These are phyloP conservation scores for Anarsia innoxiella DNA, from an alignment of 2,888 invertebrate species.

Conservation along the genomic window DNA sequence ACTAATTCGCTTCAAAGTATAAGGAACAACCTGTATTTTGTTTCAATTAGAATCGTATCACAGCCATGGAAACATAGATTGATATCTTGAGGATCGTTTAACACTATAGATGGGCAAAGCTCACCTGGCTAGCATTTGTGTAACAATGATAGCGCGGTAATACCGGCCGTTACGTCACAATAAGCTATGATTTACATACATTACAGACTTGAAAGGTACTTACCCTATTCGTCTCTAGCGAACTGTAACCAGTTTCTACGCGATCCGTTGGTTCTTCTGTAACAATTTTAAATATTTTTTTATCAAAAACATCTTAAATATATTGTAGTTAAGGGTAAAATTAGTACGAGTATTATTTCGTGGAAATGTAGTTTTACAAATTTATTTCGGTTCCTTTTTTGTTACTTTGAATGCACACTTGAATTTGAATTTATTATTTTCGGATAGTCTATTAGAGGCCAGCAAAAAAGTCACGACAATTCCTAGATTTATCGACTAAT, in stretches of 20 bases:
- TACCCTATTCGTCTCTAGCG: too few relatives aligned
- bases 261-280: constrained; percentile 55
- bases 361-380: too few relatives aligned
- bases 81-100: neutral
- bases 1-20: too few relatives aligned
- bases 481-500: neutral
- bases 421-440: too few relatives aligned
- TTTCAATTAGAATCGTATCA: constrained; percentile 2
- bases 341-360: too few relatives aligned
- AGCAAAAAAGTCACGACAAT: constrained; percentile 2
- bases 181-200: constrained; percentile 1
- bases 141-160: neutral
- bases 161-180: neutral
- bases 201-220: neutral
- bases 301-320: too few relatives aligned
- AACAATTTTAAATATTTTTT: too few relatives aligned
- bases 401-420: too few relatives aligned
- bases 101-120: neutral
- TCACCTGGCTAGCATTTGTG: neutral
- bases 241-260: constrained; percentile 30
- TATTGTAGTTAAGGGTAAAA: too few relatives aligned
- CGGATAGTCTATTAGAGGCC: too few relatives aligned
- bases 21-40: constrained; percentile 4
- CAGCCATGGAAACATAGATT: neutral
- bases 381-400: too few relatives aligned